phyloP scores from a whole-genome alignment of 92 coral and sea anemone genomes.

The Phymanthus crucifer region DNA sequence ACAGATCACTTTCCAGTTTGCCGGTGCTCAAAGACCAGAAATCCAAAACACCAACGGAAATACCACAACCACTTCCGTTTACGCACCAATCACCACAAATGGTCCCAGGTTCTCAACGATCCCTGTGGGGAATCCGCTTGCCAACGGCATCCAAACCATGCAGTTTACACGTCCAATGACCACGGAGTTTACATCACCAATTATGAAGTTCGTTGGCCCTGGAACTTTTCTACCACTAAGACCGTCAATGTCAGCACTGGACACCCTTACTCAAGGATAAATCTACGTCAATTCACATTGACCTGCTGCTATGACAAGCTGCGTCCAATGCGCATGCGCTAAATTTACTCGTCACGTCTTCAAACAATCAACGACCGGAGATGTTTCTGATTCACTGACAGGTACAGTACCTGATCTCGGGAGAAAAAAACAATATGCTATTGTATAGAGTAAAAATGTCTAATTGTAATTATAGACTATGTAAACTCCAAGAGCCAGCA shows the following conservation, averaged over 20 bases:
- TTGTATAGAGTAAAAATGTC: neutral
- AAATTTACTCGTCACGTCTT: neutral
- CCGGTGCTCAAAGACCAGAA: conserved; percentile 84
- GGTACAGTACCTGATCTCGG: neutral
- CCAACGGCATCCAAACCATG: conserved; percentile 91
- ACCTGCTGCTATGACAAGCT: neutral
- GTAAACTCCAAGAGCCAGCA: neutral
- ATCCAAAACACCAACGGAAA: conserved; percentile 67
- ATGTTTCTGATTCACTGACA: neutral
- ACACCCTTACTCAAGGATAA: conserved; percentile 78
- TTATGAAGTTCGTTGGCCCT: conserved; percentile 94
- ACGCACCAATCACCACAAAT: conserved; percentile 85
- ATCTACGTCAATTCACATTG: neutral
- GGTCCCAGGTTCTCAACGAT: conserved; percentile 82
- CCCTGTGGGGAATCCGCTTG: conserved; percentile 77
- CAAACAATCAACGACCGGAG: neutral
- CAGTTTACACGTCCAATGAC: conserved; percentile 92
- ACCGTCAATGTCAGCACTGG: conserved; percentile 81
- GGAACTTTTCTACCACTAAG: conserved; percentile 95
- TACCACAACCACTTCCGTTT: conserved; percentile 86
- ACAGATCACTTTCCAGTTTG: conserved; percentile 89
- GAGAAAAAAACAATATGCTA: neutral
- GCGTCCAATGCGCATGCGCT: conserved; percentile 13
- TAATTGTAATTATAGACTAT: neutral
- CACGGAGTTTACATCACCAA: conserved; percentile 88